Conservation (phyloP, 2,888 invertebrate species). For the Tiliacea aurago region DNA sequence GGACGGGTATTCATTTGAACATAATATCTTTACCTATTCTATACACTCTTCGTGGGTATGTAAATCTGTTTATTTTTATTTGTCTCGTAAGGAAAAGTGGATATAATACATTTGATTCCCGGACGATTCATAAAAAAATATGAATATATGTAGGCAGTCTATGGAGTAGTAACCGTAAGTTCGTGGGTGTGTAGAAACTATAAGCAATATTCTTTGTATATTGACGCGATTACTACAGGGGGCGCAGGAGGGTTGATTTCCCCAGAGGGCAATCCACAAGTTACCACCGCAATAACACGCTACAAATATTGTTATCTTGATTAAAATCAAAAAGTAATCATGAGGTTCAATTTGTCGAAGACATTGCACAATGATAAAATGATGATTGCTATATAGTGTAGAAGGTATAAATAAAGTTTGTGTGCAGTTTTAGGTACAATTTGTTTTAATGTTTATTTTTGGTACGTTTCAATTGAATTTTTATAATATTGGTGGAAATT, state of each 20-base stretch:
- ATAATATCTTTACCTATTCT: conserved; percentile 7
- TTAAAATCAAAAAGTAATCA: conserved; percentile 81
- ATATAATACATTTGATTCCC: neutral
- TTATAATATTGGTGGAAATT: neutral
- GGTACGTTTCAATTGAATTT: neutral
- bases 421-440: conserved; percentile 14
- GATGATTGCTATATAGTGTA: conserved; percentile 15
- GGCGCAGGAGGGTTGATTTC: conserved; percentile 75
- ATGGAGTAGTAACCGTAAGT: conserved; percentile 16
- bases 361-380: conserved; percentile 49
- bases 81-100: neutral
- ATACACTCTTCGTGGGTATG: conserved; percentile 13
- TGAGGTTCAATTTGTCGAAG: conserved; percentile 65
- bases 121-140: conserved; percentile 1
- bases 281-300: conserved; percentile 71
- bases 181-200: conserved; percentile 41
- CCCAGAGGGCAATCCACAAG: conserved; percentile 77
- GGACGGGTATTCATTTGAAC: conserved; percentile 27
- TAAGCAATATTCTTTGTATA: conserved; percentile 38
- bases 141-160: neutral
- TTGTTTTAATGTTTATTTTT: too few species aligned
- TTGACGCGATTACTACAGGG: conserved; percentile 28
- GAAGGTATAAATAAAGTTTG: neutral
- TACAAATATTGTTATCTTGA: conserved; percentile 75
- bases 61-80: conserved; percentile 20